phyloP scores from a whole-genome alignment of 1,140 invertebrate species.

The Teleogryllus occipitalis region DNA sequence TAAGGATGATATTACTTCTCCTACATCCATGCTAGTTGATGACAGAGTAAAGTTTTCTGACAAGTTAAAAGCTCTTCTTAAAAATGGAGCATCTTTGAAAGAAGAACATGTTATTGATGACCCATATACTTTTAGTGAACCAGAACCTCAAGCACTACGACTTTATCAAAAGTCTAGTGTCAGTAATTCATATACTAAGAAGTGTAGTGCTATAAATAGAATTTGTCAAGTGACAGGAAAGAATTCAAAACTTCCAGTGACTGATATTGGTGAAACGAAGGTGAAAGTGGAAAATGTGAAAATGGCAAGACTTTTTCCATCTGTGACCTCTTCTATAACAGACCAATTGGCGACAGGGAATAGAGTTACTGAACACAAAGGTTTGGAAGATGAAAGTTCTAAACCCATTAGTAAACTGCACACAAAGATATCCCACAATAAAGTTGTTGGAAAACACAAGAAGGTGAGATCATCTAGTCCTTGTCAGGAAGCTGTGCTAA shows the following conservation, averaged over 20 bases:
- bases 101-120: slow-evolving; percentile 35
- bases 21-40: slow-evolving; percentile 37
- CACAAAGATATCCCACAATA: slow-evolving; percentile 43
- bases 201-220: slow-evolving; percentile 1
- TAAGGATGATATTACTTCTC: slow-evolving; percentile 29
- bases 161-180: slow-evolving; percentile 15
- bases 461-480: slow-evolving; percentile 27
- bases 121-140: slow-evolving; percentile 51
- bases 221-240: not conserved
- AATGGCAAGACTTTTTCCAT: not conserved
- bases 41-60: slow-evolving; percentile 45
- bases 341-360: not conserved
- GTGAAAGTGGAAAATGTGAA: slow-evolving; percentile 14
- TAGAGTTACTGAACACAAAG: not conserved
- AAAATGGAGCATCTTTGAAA: slow-evolving; percentile 29
- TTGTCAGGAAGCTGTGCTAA: slow-evolving; percentile 25
- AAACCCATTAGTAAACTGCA: slow-evolving; percentile 42
- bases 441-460: slow-evolving; percentile 40
- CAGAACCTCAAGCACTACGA: slow-evolving; percentile 31
- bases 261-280: slow-evolving; percentile 19
- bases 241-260: not conserved
- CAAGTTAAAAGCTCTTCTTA: slow-evolving; percentile 41
- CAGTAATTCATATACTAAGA: slow-evolving; percentile 14
- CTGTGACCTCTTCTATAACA: slow-evolving; percentile 15
- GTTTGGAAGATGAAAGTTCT: slow-evolving; percentile 33